Percentiles rank a stretch among this genome's conserved stretches.
Evolutionary conservation across 2,888 invertebrate genomes (phyloP).

Genomic region (Oscheius sp.): DNA sequence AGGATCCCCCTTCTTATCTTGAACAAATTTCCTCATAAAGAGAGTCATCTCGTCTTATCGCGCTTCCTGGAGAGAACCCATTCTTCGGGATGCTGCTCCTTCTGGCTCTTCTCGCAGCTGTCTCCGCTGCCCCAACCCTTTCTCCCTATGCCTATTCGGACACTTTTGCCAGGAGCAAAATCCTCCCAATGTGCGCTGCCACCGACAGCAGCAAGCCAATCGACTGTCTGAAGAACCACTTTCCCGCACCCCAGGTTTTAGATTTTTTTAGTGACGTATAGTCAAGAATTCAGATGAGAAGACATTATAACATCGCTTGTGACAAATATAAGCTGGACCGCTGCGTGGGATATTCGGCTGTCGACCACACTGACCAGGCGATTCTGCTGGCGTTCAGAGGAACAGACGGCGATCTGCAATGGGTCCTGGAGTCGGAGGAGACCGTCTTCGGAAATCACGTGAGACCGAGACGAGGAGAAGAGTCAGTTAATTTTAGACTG

Average conservation of each 20-base stretch:
- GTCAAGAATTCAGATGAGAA: slow-evolving; percentile 36
- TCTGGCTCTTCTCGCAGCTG: not conserved
- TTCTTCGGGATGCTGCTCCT: slow-evolving; percentile 9
- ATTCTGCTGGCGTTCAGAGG: slow-evolving; percentile 50
- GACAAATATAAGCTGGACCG: slow-evolving; percentile 43
- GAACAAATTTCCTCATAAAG: no score
- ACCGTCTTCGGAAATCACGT: slow-evolving; percentile 41
- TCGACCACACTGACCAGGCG: slow-evolving; percentile 47
- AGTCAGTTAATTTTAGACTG: slow-evolving; percentile 36
- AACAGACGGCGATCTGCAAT: slow-evolving; percentile 43
- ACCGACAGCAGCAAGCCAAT: slow-evolving; percentile 55
- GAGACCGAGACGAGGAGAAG: not conserved
- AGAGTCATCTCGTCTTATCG: no score
- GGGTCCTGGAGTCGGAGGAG: slow-evolving; percentile 48
- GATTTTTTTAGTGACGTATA: not conserved
- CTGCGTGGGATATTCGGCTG: slow-evolving; percentile 47
- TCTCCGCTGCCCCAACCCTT: not conserved
- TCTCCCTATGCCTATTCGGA: slow-evolving; percentile 49
- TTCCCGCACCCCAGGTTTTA: slow-evolving; percentile 1
- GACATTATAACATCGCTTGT: slow-evolving; percentile 42
- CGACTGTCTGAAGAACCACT: slow-evolving; percentile 49
- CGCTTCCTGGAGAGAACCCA: no score
- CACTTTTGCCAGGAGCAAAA: slow-evolving; percentile 51
- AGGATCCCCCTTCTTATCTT: no score
- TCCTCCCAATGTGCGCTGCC: slow-evolving; percentile 54